phyloP scores from a whole-genome alignment of 2,113 vertebrate species.

The Eulemur macaco region DNA sequence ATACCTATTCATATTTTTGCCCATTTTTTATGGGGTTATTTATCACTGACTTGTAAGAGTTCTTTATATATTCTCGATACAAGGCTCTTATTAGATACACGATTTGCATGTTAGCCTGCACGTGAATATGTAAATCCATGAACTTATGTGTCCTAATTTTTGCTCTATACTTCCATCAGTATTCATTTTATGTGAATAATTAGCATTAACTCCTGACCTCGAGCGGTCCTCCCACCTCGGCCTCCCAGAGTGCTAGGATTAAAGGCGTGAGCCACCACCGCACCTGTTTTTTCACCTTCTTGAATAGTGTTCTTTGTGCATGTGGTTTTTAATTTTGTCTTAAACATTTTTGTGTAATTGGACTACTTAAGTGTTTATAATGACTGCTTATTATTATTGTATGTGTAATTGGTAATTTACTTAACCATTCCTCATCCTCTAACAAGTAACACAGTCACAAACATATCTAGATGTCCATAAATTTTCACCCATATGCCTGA shows the following conservation, averaged over 20 bases:
- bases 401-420: not conserved
- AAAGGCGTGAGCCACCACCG: too few species aligned
- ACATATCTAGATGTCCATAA: not conserved
- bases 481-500: not conserved
- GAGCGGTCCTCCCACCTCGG: too few species aligned
- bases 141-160: not conserved
- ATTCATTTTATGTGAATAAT: not conserved
- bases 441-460: not conserved
- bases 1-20: not conserved
- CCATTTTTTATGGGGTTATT: not conserved
- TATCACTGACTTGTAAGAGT: not conserved
- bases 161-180: not conserved
- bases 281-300: not conserved
- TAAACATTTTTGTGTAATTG: not conserved
- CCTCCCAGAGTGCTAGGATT: too few species aligned
- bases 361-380: not conserved
- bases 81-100: not conserved
- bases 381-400: not conserved
- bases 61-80: not conserved
- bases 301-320: not conserved
- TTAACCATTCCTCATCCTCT: not conserved
- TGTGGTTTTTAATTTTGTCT: not conserved
- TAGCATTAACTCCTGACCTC: not conserved
- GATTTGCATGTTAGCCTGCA: not conserved
- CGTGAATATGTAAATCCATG: not conserved